phyloP scores from a whole-genome alignment of 1,140 invertebrate species.

The Ceratina japonica region DNA sequence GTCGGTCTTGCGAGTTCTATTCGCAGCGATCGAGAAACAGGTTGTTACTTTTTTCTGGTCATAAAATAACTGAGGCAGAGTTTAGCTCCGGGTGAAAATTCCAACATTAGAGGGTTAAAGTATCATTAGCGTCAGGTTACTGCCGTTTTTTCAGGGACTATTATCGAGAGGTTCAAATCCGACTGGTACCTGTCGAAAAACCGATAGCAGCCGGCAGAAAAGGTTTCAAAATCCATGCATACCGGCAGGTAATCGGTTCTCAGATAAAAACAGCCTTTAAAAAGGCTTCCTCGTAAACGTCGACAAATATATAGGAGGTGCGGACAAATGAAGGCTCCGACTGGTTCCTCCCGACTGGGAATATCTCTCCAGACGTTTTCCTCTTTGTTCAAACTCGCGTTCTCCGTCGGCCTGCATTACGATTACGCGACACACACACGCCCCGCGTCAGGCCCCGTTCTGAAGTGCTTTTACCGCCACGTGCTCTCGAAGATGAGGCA shows the following conservation, averaged over 20 bases:
- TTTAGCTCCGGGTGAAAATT: not conserved
- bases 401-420: constrained; percentile 14
- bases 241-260: too few relatives aligned
- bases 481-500: constrained; percentile 32
- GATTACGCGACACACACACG: not conserved
- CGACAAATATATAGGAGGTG: not conserved
- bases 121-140: not conserved
- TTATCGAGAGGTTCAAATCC: not conserved
- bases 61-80: not conserved
- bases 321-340: constrained; percentile 36
- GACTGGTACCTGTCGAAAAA: constrained; percentile 9
- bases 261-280: constrained; percentile 22
- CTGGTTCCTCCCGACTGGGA: constrained; percentile 5
- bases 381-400: constrained; percentile 9
- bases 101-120: not conserved
- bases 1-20: too few relatives aligned
- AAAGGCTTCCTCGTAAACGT: constrained; percentile 16
- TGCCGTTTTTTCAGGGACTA: constrained; percentile 4
- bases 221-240: not conserved
- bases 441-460: not conserved
- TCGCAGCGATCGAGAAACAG: not conserved
- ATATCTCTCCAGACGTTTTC: constrained; percentile 15
- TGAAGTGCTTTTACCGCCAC: constrained; percentile 49
- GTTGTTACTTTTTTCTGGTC: not conserved
- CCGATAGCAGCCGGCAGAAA: not conserved